Evolutionary conservation across 1,140 invertebrate species (phyloP).

Genomic region (Halesus radiatus): DNA sequence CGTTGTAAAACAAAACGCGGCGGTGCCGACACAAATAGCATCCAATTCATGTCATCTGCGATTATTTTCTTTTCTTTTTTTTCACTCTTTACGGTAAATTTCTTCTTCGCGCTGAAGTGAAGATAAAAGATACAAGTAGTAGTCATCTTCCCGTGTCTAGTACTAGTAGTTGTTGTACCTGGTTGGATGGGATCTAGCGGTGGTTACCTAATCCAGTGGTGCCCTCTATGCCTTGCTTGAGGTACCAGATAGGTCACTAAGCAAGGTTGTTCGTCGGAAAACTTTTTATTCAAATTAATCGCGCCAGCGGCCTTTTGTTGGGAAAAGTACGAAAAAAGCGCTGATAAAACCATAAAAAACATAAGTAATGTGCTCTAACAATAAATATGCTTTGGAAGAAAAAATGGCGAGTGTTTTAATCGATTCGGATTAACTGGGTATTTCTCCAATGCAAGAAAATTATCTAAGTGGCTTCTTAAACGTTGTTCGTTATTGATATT

Average conservation of each 20-base stretch:
- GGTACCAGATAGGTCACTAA: slow-evolving; percentile 33
- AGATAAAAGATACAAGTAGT: background rate
- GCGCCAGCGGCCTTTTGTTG: background rate
- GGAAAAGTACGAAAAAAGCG: too few species aligned
- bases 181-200: slow-evolving; percentile 27
- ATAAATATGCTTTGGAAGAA: too few species aligned
- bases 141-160: too few species aligned
- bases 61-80: slow-evolving; percentile 34
- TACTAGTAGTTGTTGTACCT: too few species aligned
- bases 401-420: too few species aligned
- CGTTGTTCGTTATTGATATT: too few species aligned
- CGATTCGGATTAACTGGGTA: too few species aligned
- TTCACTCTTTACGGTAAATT: slow-evolving; percentile 42
- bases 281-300: slow-evolving; percentile 9
- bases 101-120: slow-evolving; percentile 20
- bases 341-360: too few species aligned
- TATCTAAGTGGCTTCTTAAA: too few species aligned
- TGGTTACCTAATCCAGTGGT: slow-evolving; percentile 20
- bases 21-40: slow-evolving; percentile 36
- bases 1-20: slow-evolving; percentile 23
- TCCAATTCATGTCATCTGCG: slow-evolving; percentile 35
- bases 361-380: too few species aligned
- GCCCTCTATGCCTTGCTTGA: slow-evolving; percentile 37
- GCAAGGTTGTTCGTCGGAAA: slow-evolving; percentile 2
- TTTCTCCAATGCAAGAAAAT: too few species aligned